A percentile compares a stretch with the other conserved stretches of the same genome.
These are phyloP conservation scores for Prunella himalayana DNA, from an alignment of 2,113 vertebrate species.

Conservation along the genomic window DNA sequence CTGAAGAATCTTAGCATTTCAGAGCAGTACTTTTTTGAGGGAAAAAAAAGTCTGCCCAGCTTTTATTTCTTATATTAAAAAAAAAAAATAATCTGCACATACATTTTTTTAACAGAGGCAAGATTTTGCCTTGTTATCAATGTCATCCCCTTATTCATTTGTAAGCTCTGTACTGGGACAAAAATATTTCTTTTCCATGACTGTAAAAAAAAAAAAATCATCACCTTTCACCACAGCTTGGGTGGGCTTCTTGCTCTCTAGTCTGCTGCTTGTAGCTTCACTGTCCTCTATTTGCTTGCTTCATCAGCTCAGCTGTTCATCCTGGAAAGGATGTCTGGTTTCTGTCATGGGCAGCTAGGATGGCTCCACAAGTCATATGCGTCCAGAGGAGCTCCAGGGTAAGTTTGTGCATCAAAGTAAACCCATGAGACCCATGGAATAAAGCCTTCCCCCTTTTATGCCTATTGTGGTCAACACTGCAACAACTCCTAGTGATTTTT, in stretches of 20 bases:
- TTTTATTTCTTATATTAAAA: neutral
- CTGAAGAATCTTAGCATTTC: neutral
- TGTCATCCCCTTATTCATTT: neutral
- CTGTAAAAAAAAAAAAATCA: neutral
- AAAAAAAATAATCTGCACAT: neutral
- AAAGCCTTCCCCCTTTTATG: neutral
- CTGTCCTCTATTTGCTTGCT: neutral
- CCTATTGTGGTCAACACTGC: neutral
- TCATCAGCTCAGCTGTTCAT: neutral
- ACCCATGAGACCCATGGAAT: neutral
- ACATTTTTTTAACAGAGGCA: neutral
- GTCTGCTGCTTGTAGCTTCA: neutral
- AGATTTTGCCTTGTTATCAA: neutral
- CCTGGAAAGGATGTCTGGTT: conserved; percentile 44
- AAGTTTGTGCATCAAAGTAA: neutral
- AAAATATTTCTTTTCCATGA: neutral
- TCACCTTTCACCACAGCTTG: neutral
- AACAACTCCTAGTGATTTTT: neutral
- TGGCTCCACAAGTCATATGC: neutral
- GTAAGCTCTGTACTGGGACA: neutral
- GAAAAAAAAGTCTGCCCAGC: neutral
- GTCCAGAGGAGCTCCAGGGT: neutral
- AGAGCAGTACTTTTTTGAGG: neutral
- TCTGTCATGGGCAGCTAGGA: conserved; percentile 8
- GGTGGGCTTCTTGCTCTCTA: neutral